Conservation (phyloP, 30 jellyfish, hydroid and myxozoan genomes). For the Nemopilema nomurai region DNA sequence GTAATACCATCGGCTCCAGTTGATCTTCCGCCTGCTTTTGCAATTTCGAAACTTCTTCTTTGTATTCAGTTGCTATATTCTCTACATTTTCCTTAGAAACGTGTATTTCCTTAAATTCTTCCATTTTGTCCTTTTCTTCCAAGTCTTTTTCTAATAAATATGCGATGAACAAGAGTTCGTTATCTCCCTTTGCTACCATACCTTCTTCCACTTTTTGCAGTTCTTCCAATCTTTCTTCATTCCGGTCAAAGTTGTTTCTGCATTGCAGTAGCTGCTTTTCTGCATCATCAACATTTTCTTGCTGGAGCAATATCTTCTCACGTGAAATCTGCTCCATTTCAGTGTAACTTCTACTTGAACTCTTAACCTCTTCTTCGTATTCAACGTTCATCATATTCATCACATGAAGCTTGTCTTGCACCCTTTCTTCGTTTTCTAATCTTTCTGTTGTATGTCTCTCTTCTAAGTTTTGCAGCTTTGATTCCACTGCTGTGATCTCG, state of each 20-base stretch:
- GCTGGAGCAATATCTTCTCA: slow-evolving; percentile 74
- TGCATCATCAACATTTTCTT: slow-evolving; percentile 88
- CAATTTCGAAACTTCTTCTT: slow-evolving; percentile 61
- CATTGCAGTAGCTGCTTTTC: slow-evolving; percentile 84
- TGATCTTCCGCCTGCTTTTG: slow-evolving; percentile 58
- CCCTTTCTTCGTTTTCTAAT: slow-evolving; percentile 70
- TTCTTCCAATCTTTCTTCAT: slow-evolving; percentile 73
- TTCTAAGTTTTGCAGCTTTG: slow-evolving; percentile 44
- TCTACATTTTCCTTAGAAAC: slow-evolving; percentile 71
- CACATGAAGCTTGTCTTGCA: slow-evolving; percentile 63
- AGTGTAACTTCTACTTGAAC: slow-evolving; percentile 44
- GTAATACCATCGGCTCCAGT: slow-evolving; percentile 74
- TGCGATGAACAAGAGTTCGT: slow-evolving; percentile 86
- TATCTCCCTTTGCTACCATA: slow-evolving; percentile 77
- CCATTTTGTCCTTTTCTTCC: slow-evolving; percentile 57
- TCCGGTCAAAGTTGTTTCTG: slow-evolving; percentile 57
- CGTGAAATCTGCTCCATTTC: slow-evolving; percentile 81
- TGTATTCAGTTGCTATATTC: slow-evolving; percentile 66
- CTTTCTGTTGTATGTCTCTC: slow-evolving; percentile 54
- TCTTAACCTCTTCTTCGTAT: slow-evolving; percentile 61
- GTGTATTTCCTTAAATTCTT: slow-evolving; percentile 34
- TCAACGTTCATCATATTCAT: slow-evolving; percentile 65
- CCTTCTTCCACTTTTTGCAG: slow-evolving; percentile 79
- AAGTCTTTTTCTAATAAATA: slow-evolving; percentile 85
- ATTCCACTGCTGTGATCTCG: slow-evolving; percentile 58